phyloP scores from a whole-genome alignment of 2,113 vertebrate genomes.

The Malurus elegans region DNA sequence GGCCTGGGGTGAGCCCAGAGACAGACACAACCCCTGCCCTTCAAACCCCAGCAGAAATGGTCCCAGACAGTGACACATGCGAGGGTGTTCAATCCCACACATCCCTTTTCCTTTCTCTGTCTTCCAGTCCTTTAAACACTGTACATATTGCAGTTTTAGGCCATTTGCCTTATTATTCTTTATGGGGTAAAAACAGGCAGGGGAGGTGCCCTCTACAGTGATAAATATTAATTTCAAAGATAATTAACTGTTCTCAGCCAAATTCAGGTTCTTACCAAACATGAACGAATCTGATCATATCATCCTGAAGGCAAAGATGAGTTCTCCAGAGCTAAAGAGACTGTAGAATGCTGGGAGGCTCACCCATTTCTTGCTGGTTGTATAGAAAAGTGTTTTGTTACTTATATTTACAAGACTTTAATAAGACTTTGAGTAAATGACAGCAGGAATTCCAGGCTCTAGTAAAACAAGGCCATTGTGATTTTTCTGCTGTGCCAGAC shows the following conservation, averaged over 20 bases:
- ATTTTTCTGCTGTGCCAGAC: not conserved
- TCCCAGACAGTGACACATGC: not conserved
- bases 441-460: not conserved
- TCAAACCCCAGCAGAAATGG: not conserved
- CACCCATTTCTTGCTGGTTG: not conserved
- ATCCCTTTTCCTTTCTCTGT: not conserved
- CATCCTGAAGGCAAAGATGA: not conserved
- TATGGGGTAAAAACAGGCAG: not conserved
- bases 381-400: not conserved
- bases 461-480: not conserved
- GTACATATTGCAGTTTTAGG: not conserved
- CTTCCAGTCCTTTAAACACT: not conserved
- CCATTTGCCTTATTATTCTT: not conserved
- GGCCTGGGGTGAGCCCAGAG: not conserved
- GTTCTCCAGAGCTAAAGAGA: not conserved
- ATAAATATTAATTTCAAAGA: slow-evolving; percentile 49
- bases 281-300: not conserved
- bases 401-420: not conserved
- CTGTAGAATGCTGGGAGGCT: not conserved
- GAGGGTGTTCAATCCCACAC: not conserved
- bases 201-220: not conserved
- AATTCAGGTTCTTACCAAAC: slow-evolving; percentile 24
- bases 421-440: not conserved
- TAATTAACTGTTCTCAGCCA: not conserved
- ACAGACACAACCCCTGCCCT: not conserved